Evolutionary conservation across 2,797 vertebrate species (phyloP).

Genomic region (Vultur gryphus): DNA sequence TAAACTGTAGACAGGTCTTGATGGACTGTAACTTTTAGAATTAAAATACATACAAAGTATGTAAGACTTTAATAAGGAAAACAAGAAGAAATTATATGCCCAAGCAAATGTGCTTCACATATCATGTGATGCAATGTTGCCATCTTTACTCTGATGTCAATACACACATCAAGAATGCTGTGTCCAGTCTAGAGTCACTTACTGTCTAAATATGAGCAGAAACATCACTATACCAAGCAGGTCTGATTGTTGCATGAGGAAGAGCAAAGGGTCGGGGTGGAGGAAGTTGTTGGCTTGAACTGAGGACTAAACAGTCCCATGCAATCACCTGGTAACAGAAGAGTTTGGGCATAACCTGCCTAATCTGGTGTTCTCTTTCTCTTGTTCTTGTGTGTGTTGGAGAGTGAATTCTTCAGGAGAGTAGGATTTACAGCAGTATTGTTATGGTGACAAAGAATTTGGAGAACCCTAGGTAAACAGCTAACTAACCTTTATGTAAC

Average conservation of each 20-base stretch:
- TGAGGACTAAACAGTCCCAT: not conserved
- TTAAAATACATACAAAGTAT: not conserved
- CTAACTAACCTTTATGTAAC: not conserved
- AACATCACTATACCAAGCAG: not conserved
- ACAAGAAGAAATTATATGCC: not conserved
- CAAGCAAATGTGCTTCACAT: not conserved
- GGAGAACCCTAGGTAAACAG: not conserved
- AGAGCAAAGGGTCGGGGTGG: not conserved
- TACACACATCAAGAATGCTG: not conserved
- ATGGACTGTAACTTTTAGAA: not conserved
- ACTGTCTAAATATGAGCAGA: not conserved
- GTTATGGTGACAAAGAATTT: not conserved
- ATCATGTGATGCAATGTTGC: fast-evolving
- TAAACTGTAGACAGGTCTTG: not conserved
- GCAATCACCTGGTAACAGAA: not conserved
- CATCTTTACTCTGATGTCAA: not conserved
- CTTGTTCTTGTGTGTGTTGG: not conserved
- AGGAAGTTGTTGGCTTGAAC: not conserved
- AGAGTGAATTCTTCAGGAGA: not conserved
- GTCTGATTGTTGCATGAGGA: not conserved
- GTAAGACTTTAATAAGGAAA: not conserved
- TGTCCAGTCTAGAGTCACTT: not conserved
- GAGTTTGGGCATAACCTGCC: not conserved
- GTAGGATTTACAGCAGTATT: not conserved
- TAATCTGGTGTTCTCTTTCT: not conserved